Percentiles rank a stretch among this genome's conserved stretches.
These are phyloP conservation scores for Pristionchus arcanus DNA, from an alignment of 2,888 invertebrate species.

Conservation along the genomic window DNA sequence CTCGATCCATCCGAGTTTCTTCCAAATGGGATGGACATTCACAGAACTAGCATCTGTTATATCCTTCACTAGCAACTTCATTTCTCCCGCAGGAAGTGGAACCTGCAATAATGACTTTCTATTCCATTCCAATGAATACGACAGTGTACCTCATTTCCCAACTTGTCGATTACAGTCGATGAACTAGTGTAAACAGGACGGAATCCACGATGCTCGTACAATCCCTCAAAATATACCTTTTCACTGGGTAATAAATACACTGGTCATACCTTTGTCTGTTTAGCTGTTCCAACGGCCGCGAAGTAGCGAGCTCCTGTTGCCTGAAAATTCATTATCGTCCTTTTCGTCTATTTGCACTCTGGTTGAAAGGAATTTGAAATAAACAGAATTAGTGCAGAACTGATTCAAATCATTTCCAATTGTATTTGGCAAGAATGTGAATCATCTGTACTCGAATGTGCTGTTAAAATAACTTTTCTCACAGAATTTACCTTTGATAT, in stretches of 20 bases:
- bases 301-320: constrained; percentile 5
- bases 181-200: not conserved
- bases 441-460: no score
- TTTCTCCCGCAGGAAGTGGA: not conserved
- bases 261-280: not conserved
- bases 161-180: not conserved
- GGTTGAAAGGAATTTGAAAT: no score
- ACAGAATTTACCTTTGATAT: not conserved
- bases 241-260: not conserved
- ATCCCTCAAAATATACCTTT: not conserved
- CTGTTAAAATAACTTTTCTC: no score
- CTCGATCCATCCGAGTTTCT: not conserved
- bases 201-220: not conserved
- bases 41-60: not conserved
- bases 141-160: not conserved
- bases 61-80: constrained; percentile 5
- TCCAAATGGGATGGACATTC: not conserved
- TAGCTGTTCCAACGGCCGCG: not conserved
- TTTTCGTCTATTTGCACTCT: no score
- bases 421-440: no score
- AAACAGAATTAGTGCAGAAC: not conserved
- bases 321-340: not conserved
- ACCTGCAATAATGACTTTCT: not conserved
- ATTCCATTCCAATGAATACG: not conserved
- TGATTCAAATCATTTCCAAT: no score